A percentile compares a stretch with the other conserved stretches of the same genome.
phyloP scores from a whole-genome alignment of 92 coral and sea anemone genomes.

The Nematostella vectensis region DNA sequence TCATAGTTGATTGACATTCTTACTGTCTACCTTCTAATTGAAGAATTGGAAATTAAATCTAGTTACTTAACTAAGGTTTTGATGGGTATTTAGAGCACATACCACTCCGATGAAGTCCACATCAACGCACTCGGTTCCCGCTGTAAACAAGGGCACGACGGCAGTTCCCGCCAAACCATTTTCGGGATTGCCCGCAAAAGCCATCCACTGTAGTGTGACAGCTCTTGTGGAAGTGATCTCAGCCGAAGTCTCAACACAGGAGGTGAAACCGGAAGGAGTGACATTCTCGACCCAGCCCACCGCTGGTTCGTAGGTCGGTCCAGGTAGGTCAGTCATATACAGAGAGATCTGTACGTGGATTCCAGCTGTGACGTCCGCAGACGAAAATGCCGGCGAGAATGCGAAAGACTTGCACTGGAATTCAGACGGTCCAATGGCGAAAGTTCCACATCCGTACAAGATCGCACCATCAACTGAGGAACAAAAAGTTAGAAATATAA shows the following conservation, averaged over 20 bases:
- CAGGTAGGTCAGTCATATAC: slow-evolving; percentile 2
- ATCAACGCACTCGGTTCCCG: slow-evolving; percentile 51
- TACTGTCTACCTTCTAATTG: too few relatives aligned
- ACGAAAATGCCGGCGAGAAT: slow-evolving; percentile 13
- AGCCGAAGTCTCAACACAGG: slow-evolving; percentile 41
- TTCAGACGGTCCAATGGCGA: slow-evolving; percentile 15
- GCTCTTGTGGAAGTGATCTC: slow-evolving; percentile 6
- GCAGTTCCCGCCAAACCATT: slow-evolving; percentile 27
- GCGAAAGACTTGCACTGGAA: slow-evolving; percentile 41
- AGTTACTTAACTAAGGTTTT: too few relatives aligned
- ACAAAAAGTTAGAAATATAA: neutral
- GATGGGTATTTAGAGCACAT: neutral
- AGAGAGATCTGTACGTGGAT: slow-evolving; percentile 36
- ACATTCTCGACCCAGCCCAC: slow-evolving; percentile 34
- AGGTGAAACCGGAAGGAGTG: slow-evolving; percentile 23
- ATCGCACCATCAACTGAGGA: slow-evolving; percentile 5
- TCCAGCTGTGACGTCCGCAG: slow-evolving; percentile 7
- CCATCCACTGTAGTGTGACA: slow-evolving; percentile 26
- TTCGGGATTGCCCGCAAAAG: slow-evolving; percentile 16
- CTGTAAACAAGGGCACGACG: slow-evolving; percentile 34
- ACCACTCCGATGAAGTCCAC: slow-evolving; percentile 29
- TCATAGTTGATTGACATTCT: too few relatives aligned
- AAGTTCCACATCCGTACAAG: slow-evolving; percentile 33
- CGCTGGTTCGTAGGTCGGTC: slow-evolving; percentile 24
- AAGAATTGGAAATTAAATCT: too few relatives aligned